Evolutionary conservation across 2,797 vertebrate species (phyloP), one percentile per base, ranked within the genome.

Genomic region (Denticeps clupeoides): DNA sequence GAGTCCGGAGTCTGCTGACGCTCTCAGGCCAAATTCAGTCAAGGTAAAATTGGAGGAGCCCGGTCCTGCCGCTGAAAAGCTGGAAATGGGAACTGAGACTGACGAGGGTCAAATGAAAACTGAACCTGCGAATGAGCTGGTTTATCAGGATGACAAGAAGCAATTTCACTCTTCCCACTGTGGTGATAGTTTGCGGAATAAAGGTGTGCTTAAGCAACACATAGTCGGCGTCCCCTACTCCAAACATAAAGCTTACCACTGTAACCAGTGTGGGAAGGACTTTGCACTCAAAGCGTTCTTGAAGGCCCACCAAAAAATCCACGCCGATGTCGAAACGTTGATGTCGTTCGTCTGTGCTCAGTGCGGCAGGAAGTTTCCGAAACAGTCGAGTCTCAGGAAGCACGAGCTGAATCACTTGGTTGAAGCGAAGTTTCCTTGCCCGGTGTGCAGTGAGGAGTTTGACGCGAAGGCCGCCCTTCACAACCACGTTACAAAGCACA

Each of bases 351-450:
- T 51, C 55, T 76, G 73, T 47, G 11, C 42, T 0, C 18, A 45
- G 3, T 76, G 75, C 42, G 19, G 65, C 15, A 63, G 55, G 5
- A 10, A 45, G 1, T 60, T 68, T 1, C 67, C 64, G 27, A 56
- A 58, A 10, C 71, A 74, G 62, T n/a, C 57, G 0, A 54, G 61
- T 0, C 58, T 75, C 18, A 57, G 66, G 11, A 22, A 42, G 0
- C 75, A 78, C 56, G 66, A 67, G 0, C 60, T 53, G 1, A 62
- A 65, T 16, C 75, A 75, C 42, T 55, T 56, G 16, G 59, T 56
- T 31, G 43, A 42, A 3, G 49, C 60, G 1, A 59, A 60, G 2
- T 71, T 63, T 35, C 29, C 47, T 27, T 75, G 76, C 32, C 12
- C 4, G 18, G 33, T 77, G 35, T 77, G 76, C 13, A 59, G 41